Evolutionary conservation across 2,888 invertebrate species (phyloP), one percentile per base, ranked within the genome.

Genomic region (Hypercompe scribonia): DNA sequence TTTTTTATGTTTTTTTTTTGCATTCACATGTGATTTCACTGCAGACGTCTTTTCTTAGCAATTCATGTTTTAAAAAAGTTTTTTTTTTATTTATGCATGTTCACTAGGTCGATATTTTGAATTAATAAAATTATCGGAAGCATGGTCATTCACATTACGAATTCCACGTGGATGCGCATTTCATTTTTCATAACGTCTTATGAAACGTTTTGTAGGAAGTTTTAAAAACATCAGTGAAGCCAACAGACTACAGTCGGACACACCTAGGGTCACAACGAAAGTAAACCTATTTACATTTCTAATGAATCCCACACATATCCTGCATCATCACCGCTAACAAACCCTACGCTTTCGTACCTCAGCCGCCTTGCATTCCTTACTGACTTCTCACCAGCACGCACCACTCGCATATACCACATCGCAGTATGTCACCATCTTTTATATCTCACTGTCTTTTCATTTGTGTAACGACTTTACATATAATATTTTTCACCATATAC

Each of bases 21-120:
- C 95, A 95, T 95, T 95, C 95, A 95, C 95, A 95, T 95, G 95
- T 95, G 95, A 95, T 95, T 95, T 95, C 95, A 95, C 95, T 94
- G 94, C 95, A 93, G 91, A 91, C 91, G 90, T 92, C 86, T 91
- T 90, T 91, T 90, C 89, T 90, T 92, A 91, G 93, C 92, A 92
- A 92, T 94, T 94, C 94, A 94, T 94, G 92, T 92, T 92, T 89
- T 86, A 84, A 81, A 80, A 21, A 39, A n/a, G 34, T 73, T 77
- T 79, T 50, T 82, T 85, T 80, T 76, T 70, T 71, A 79, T 73
- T 78, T 84, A 80, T 91, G 94, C 94, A 94, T 94, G 94, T 89
- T 88, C 82, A 84, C 81, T 86, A 88, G 88, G 86, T 84, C 75
- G 81, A 80, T 75, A 78, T 67, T 63, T 68, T 31, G 61, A 79